Evolutionary conservation across 1,140 invertebrate species (phyloP), one percentile per base, ranked within the genome.

Genomic region (Drosophila nebulosa): DNA sequence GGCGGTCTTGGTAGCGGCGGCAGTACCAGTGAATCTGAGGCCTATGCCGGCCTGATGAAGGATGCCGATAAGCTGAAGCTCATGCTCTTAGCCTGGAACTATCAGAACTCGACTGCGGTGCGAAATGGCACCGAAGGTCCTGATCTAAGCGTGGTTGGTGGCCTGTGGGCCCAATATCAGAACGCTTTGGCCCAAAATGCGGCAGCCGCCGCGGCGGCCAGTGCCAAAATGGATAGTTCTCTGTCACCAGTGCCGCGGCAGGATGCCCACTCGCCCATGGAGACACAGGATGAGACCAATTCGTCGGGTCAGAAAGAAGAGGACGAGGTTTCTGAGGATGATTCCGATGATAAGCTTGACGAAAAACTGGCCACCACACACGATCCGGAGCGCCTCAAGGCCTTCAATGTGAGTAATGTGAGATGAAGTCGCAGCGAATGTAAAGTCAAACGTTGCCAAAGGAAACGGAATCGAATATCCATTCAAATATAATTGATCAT

Each of bases 331-430:
- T 95, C 95, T 39, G 96, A 97, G 74, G 97, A 98, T 86, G 97
- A 98, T 86, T 96, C 95, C 59, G 96, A 98, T 78, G 97, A 98
- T 85, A 95, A 97, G 90, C 94, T 97, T 56, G 96, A 97, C 88
- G 94, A 96, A 42, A 95, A 97, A 74, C 57, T 90, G 65, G 79
- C 89, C 72, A 95, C 97, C 83, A 95, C 97, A 89, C 96, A 97
- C 89, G 98, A 99, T 92, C 97, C 98, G 0, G 98, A 99, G 92
- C 94, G 98, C 91, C 94, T 99, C 50, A 99, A 99, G 92, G 97
- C 98, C 57, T 99, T 99, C 91, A 99, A 99, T 93, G 98, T 99
- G 93, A 96, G 95, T 93, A 72, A 64, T 71, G 69, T 64, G 80
- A 53, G 75, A 64, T 69, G 55, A 46, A 61, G 61, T 46, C 16